phyloP scores from a whole-genome alignment of 1,140 invertebrate species.

The Drosophila guanche region DNA sequence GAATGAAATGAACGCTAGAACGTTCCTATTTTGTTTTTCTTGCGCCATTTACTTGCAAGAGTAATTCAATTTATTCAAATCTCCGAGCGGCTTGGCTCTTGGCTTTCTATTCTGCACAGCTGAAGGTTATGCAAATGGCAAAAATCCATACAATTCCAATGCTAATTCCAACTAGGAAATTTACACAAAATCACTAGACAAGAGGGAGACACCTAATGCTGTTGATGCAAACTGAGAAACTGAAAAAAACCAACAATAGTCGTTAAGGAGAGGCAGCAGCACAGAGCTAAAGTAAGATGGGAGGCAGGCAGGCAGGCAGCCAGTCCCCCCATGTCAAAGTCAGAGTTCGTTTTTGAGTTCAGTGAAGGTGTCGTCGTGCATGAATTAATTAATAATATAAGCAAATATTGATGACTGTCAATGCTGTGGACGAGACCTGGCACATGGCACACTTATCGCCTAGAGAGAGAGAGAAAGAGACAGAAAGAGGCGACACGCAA shows the following conservation, averaged over 20 bases:
- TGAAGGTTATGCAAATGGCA: constrained; percentile 67
- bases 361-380: constrained; percentile 69
- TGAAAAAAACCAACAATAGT: constrained; percentile 14
- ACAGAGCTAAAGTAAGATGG: constrained; percentile 22
- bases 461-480: constrained; percentile 7
- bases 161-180: constrained; percentile 67
- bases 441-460: constrained; percentile 53
- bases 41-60: not conserved
- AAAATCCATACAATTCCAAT: constrained; percentile 43
- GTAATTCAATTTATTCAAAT: too few species aligned
- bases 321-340: constrained; percentile 24
- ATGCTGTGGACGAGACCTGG: constrained; percentile 45
- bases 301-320: constrained; percentile 24
- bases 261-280: constrained; percentile 20
- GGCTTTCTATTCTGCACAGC: constrained; percentile 20
- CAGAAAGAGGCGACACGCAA: not conserved
- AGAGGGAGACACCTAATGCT: constrained; percentile 36
- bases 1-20: too few species aligned
- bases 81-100: too few species aligned
- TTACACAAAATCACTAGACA: constrained; percentile 65
- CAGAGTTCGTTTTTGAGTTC: constrained; percentile 64
- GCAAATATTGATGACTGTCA: constrained; percentile 47
- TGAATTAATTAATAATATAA: constrained; percentile 76
- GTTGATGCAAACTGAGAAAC: too few species aligned
- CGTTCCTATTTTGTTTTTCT: constrained; percentile 2